Base-by-base conservation (phyloP, 2,888 invertebrate genomes). In the Anorthoa munda region DNA sequence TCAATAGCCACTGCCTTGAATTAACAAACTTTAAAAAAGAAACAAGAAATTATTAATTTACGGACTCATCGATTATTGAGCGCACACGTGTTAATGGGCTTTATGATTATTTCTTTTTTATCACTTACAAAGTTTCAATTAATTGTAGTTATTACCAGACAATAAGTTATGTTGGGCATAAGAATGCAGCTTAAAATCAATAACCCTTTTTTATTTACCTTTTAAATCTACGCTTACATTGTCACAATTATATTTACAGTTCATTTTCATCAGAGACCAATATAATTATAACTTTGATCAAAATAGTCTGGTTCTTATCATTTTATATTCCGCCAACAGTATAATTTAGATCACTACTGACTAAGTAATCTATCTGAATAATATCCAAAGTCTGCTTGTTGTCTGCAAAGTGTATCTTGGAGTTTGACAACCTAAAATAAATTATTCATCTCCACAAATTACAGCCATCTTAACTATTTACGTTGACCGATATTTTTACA, bases 31-130 rank as follows among this genome's bases (percentile, higher is more conserved):
- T 90, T 91, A 92, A 94, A 93, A 94, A 91, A 84, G 82, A 91
- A 86, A 90, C 83, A 87, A 86, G 90, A 92, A 91, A 92, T 87
- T 91, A 93, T 94, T 93, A 93, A 95, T 94, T 93, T 93, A 94
- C 90, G 84, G 91, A 92, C 92, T 93, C 93, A 90, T 93, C 92
- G 94, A 92, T 93, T 93, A 93, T 92, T 91, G 90, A 93, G 90
- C 88, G 88, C 91, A 90, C 93, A 92, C 92, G 94, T 95, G 93
- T 93, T 94, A 94, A 94, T 94, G 91, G 92, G 91, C 93, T 93
- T 92, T 90, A 81, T 90, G 86, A 87, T 92, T 92, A 88, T 89
- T 91, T 82, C 71, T 87, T 90, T 91, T 90, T 87, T 87, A 79
- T 79, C 83, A 83, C 67, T 81, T 75, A 72, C 64, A 70, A 77